Evolutionary conservation across 2,113 vertebrate species (phyloP), one percentile per base, ranked within the genome.

Genomic region (Anoplopoma fimbria): DNA sequence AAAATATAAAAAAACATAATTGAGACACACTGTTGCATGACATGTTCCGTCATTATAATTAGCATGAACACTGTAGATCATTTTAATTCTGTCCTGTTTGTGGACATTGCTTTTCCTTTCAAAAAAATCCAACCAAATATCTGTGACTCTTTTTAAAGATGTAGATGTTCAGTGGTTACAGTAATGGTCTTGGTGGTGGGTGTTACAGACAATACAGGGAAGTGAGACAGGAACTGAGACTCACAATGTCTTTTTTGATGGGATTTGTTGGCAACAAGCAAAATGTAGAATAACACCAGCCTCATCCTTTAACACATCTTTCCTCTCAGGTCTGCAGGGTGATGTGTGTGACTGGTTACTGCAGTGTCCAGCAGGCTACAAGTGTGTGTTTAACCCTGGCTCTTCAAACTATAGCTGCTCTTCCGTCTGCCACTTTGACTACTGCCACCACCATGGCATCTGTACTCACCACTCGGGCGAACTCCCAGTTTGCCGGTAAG

Each of bases 371-470:
- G 17, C 82, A 0, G 96, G 96, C 33, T 97, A 95, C 21, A 77
- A 88, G 67, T 98, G 97, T 27, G 61, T 87, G 61, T 27, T 90
- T 0, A 17, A 75, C 0, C 86, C 75, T 0, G 81, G 89, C 7
- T 87, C 67, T 0, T 69, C 91, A 5, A 95, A 95, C 36, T 90
- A 86, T 60, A 95, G 87, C 93, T 98, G 97, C 75, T 96, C 94
- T 29, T 98, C 97, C 0, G 79, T 95, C 3, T 98, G 97, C 85
- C 95, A 95, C 91, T 92, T 81, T 0, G 86, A 84, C 85, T 94
- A 95, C 94, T 98, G 97, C 91, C 95, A 94, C 79, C 95, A 97
- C 88, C 94, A 95, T 0, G 97, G 97, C 88, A 95, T 97, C 93
- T 98, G 97, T 75, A 95, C 95, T 0, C 97, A 98, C 86, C 91